A percentile compares a stretch with the other conserved stretches of the same genome.
Evolutionary conservation across 2,113 vertebrate species (phyloP).

Genomic region (Ophiodon elongatus): DNA sequence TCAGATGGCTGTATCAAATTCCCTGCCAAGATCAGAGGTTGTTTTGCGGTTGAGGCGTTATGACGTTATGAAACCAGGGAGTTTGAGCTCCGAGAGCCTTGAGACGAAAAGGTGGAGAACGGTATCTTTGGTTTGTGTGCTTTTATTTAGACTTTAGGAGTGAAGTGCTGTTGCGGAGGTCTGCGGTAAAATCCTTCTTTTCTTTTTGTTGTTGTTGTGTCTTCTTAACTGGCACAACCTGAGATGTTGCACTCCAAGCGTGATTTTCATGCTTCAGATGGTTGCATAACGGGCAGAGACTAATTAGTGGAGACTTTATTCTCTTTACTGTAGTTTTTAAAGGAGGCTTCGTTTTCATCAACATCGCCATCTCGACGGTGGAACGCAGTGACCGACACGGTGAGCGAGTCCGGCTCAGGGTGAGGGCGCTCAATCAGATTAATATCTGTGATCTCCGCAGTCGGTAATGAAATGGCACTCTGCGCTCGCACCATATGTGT

Average conservation of each 20-base stretch:
- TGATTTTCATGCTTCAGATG: neutral
- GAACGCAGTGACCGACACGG: neutral
- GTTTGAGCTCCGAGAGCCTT: neutral
- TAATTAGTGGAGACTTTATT: constrained; percentile 40
- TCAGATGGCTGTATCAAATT: constrained; percentile 1
- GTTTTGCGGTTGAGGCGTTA: neutral
- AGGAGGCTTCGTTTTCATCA: constrained; percentile 12
- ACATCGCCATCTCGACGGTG: neutral
- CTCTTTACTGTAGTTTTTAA: constrained; percentile 11
- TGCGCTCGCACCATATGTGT: constrained; percentile 44
- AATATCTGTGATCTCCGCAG: constrained; percentile 49
- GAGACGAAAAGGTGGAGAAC: constrained; percentile 8
- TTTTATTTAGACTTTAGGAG: neutral
- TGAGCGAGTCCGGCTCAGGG: constrained; percentile 1
- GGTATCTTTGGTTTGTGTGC: neutral
- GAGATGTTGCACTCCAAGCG: constrained; percentile 19
- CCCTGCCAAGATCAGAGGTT: constrained; percentile 18
- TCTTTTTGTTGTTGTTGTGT: too few species aligned
- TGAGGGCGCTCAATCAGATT: constrained; percentile 60
- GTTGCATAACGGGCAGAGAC: constrained; percentile 36
- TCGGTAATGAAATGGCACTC: constrained; percentile 61
- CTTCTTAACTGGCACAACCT: neutral
- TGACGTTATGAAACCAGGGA: neutral
- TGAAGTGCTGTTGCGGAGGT: constrained; percentile 5
- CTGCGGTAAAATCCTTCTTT: neutral